Conservation (phyloP, 2,888 invertebrate species). For the Cataglyphis albicans region DNA sequence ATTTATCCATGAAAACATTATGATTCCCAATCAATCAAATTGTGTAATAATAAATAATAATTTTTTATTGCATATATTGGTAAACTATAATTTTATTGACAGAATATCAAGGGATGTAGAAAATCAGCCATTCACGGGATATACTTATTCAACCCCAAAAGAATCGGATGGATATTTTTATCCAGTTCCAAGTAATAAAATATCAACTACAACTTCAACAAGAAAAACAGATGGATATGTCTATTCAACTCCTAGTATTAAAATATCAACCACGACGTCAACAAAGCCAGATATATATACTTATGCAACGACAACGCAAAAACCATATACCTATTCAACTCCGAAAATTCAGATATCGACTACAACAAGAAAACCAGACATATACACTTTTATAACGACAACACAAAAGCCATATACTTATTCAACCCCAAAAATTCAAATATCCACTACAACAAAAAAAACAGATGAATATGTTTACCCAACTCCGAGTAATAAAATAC, state of each 20-base stretch:
- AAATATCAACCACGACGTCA: constrained; percentile 54
- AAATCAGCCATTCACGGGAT: constrained; percentile 6
- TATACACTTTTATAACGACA: constrained; percentile 51
- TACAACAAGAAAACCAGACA: neutral
- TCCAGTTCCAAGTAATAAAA: neutral
- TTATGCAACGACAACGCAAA: constrained; percentile 38
- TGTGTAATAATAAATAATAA: constrained; percentile 3
- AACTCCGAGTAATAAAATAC: constrained; percentile 56
- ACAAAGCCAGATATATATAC: constrained; percentile 45
- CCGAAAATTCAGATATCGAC: neutral
- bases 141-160: constrained; percentile 1
- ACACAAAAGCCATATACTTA: constrained; percentile 48
- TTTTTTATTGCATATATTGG: neutral
- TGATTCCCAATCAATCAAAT: neutral
- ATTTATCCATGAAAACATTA: neutral
- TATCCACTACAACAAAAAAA: constrained; percentile 62
- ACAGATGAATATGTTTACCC: constrained; percentile 58
- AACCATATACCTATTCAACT: no score
- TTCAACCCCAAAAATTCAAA: constrained; percentile 67
- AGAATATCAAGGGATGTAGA: constrained; percentile 22
- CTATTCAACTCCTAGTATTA: constrained; percentile 56
- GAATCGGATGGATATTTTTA: constrained; percentile 50
- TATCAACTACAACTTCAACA: neutral
- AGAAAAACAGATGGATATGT: constrained; percentile 44
- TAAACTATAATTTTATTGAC: constrained; percentile 17